These are phyloP conservation scores for Chelonoidis abingdonii DNA, from an alignment of 2,113 vertebrate genomes.

Conservation along the genomic window DNA sequence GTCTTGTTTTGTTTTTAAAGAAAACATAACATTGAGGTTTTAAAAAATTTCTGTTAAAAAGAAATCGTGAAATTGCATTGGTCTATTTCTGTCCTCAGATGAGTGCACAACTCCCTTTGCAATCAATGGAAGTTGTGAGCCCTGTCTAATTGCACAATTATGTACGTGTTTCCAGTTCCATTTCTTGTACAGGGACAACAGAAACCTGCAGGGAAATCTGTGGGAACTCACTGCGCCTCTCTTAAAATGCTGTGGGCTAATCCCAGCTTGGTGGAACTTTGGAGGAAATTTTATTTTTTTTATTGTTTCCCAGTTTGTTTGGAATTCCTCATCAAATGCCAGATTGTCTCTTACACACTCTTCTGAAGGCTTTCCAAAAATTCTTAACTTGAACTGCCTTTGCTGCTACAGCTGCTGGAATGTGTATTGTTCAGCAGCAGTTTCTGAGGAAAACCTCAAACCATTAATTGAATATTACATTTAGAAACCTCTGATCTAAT, in stretches of 20 bases:
- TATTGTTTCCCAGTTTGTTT: neutral
- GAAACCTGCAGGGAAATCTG: slow-evolving; percentile 28
- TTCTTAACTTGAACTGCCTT: neutral
- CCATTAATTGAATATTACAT: neutral
- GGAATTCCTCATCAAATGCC: neutral
- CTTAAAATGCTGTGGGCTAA: neutral
- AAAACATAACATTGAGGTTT: neutral
- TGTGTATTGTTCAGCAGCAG: neutral
- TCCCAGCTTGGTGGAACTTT: slow-evolving; percentile 1
- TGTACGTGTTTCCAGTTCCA: neutral
- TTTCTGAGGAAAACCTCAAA: neutral
- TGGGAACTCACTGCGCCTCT: neutral
- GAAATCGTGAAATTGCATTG: neutral
- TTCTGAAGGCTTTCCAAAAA: neutral
- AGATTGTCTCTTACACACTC: neutral
- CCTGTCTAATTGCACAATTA: neutral
- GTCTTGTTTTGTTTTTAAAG: neutral
- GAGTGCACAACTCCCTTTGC: neutral
- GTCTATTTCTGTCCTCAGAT: neutral
- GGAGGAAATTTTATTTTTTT: neutral
- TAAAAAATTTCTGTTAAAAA: neutral
- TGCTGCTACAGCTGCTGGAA: neutral
- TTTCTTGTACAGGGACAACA: neutral
- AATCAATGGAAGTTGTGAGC: neutral
- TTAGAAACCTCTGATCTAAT: neutral